These are phyloP conservation scores for Parotia lawesii DNA, from an alignment of 2,113 vertebrate species.

Conservation along the genomic window DNA sequence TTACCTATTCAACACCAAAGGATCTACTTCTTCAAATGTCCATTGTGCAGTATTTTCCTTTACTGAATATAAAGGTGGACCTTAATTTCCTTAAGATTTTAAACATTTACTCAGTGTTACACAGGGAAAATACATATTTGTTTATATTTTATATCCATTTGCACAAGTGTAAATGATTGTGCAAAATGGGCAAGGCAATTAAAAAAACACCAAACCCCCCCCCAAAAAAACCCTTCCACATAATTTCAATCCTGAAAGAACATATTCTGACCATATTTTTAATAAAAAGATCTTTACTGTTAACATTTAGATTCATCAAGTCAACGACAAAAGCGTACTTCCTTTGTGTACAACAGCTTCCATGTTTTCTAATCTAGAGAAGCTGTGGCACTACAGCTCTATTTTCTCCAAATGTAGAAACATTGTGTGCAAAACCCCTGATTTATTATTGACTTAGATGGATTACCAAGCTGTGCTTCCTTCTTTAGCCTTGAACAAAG, in stretches of 20 bases:
- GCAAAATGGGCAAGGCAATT: background rate
- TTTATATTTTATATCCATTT: background rate
- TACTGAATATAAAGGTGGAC: background rate
- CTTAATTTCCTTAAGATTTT: background rate
- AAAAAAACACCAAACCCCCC: background rate
- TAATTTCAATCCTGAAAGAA: background rate
- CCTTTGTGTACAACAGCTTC: background rate
- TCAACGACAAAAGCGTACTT: background rate
- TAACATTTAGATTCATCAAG: background rate
- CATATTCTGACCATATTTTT: background rate
- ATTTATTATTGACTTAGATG: constrained; percentile 61
- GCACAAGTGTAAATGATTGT: background rate
- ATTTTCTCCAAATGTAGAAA: background rate
- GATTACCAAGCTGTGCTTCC: constrained; percentile 45
- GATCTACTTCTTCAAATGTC: background rate
- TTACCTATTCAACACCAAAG: background rate
- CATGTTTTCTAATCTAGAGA: background rate
- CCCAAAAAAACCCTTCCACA: background rate
- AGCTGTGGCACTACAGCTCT: background rate
- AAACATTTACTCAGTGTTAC: background rate
- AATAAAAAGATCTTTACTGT: background rate
- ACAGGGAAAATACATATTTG: rapidly evolving
- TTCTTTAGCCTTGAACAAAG: constrained; percentile 50
- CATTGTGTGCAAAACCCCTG: background rate
- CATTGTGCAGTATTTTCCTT: background rate